phyloP scores from a whole-genome alignment of 2,113 vertebrate species.

The Brachirus orientalis region DNA sequence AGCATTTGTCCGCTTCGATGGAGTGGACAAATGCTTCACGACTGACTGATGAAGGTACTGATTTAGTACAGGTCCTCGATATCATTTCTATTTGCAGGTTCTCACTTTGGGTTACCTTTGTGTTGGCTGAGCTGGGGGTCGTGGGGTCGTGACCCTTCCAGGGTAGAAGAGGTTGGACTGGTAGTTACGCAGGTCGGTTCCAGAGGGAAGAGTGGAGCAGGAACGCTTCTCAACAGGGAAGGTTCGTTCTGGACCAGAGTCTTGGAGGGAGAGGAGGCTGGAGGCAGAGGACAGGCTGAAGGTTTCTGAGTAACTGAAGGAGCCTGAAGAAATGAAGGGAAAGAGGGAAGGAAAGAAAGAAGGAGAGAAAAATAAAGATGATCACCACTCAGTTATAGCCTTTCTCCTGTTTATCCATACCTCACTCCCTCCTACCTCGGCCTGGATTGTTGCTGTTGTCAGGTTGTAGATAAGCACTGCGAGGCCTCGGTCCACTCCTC shows the following conservation, averaged over 20 bases:
- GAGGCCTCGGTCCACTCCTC: conserved; percentile 74
- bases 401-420: neutral
- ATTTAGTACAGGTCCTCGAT: too few relatives aligned
- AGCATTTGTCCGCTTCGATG: too few relatives aligned
- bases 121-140: conserved; percentile 48
- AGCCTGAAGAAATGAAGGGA: neutral
- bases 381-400: too few relatives aligned
- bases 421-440: conserved; percentile 2
- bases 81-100: too few relatives aligned
- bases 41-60: too few relatives aligned
- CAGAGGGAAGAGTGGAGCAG: conserved; percentile 73
- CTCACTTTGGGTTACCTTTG: conserved; percentile 31
- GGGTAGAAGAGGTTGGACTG: conserved; percentile 64
- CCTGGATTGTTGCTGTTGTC: conserved; percentile 38
- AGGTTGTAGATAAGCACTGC: conserved; percentile 79
- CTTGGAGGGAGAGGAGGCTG: conserved; percentile 89
- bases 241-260: conserved; percentile 68
- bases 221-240: conserved; percentile 41
- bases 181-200: conserved; percentile 53
- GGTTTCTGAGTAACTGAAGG: conserved; percentile 70
- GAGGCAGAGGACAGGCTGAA: conserved; percentile 83
- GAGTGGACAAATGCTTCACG: too few relatives aligned
- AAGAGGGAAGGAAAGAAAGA: too few relatives aligned
- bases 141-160: conserved; percentile 60
- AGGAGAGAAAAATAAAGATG: too few relatives aligned